Evolutionary conservation across 2,113 vertebrate species (phyloP).

Genomic region (Mesoclemmys tuberculata): DNA sequence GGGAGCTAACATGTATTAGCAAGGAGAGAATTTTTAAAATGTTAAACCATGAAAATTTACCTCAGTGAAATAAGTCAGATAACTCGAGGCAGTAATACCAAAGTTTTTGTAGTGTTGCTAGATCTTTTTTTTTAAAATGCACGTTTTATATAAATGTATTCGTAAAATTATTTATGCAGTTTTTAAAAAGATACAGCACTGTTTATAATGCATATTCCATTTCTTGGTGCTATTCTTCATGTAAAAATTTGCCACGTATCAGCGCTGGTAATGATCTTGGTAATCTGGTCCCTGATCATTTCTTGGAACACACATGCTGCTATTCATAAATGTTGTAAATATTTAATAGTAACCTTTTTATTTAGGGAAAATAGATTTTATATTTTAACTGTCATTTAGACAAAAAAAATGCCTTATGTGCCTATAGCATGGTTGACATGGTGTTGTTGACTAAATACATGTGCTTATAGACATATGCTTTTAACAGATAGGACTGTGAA

Average conservation of each 20-base stretch:
- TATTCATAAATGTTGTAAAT: not conserved
- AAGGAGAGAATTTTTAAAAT: not conserved
- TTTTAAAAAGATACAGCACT: not conserved
- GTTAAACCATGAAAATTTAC: not conserved
- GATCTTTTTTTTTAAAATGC: not conserved
- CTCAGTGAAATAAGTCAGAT: not conserved
- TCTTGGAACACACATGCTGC: not conserved
- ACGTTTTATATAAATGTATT: not conserved
- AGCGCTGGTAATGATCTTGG: not conserved
- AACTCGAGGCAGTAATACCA: not conserved
- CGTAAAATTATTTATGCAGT: not conserved
- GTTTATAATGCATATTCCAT: accelerated
- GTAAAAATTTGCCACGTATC: not conserved
- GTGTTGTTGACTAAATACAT: not conserved
- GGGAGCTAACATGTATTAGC: not conserved
- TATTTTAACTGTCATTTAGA: not conserved
- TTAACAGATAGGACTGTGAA: not conserved
- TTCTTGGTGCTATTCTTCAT: not conserved
- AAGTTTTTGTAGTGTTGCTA: not conserved
- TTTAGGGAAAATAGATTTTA: not conserved
- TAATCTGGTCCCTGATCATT: not conserved
- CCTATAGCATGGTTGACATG: not conserved
- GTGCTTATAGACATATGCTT: not conserved
- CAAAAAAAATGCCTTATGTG: not conserved
- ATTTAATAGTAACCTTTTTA: not conserved